phyloP scores from a whole-genome alignment of 2,888 invertebrate species.

The Aromia moschata region DNA sequence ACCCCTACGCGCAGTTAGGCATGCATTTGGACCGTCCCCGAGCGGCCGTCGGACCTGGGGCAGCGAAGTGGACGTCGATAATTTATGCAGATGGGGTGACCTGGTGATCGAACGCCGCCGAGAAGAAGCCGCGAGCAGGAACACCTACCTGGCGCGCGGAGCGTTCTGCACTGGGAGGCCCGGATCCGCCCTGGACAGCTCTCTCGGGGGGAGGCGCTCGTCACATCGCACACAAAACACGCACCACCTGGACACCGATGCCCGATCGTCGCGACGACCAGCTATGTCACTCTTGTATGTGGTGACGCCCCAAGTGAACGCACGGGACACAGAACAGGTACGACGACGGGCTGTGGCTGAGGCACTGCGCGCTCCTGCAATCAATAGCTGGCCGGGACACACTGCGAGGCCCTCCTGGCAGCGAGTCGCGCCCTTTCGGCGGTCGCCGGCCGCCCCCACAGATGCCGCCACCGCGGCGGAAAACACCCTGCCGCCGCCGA shows the following conservation, averaged over 20 bases:
- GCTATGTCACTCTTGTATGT: conserved; percentile 38
- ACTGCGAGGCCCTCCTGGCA: conserved; percentile 37
- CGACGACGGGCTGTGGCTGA: conserved; percentile 46
- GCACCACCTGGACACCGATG: conserved; percentile 38
- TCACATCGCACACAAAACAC: conserved; percentile 23
- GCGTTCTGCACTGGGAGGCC: conserved; percentile 9
- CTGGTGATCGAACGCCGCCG: conserved; percentile 16
- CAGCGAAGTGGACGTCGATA: not conserved
- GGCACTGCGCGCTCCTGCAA: conserved; percentile 46
- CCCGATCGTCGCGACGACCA: conserved; percentile 30
- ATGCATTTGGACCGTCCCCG: too few species aligned
- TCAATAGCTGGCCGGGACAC: conserved; percentile 47
- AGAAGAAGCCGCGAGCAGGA: conserved; percentile 13
- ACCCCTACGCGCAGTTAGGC: too few species aligned
- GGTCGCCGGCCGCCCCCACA: conserved; percentile 29
- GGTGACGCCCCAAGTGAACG: conserved; percentile 47
- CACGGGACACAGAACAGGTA: conserved; percentile 39
- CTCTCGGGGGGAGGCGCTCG: conserved; percentile 14
- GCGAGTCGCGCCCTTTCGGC: conserved; percentile 36
- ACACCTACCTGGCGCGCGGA: conserved; percentile 24
- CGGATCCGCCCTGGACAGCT: conserved; percentile 16
- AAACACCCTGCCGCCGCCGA: not conserved
- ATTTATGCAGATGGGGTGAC: conserved; percentile 12
- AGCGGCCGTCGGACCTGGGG: not conserved
- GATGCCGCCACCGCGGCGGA: conserved; percentile 35